phyloP scores from a whole-genome alignment of 1,140 invertebrate species.

The Hylaeus anthracinus region DNA sequence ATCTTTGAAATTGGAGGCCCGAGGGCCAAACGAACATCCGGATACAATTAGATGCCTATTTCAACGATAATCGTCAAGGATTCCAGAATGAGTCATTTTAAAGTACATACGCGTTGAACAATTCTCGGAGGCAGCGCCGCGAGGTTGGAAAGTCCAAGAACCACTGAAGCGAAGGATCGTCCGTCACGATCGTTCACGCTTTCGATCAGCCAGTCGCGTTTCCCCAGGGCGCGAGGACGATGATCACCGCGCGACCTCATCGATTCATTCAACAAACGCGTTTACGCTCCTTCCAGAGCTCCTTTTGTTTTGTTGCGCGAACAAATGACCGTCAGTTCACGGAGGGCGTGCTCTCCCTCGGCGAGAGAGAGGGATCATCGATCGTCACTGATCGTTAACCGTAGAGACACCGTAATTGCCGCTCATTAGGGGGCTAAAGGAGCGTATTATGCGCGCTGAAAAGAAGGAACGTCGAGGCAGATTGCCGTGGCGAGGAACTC shows the following conservation, averaged over 20 bases:
- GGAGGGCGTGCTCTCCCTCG: conserved; percentile 62
- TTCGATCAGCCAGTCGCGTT: conserved; percentile 25
- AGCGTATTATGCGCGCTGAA: conserved; percentile 67
- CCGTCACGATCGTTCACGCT: conserved; percentile 14
- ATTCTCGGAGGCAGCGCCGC: no score
- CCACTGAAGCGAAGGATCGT: neutral
- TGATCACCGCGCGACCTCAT: conserved; percentile 47
- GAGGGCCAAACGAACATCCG: no score
- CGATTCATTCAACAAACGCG: conserved; percentile 47
- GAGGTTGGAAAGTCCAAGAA: no score
- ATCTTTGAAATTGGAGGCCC: no score
- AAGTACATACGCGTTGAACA: no score
- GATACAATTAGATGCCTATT: no score
- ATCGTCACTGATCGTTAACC: conserved; percentile 66
- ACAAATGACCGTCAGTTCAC: conserved; percentile 64
- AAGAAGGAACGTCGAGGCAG: conserved; percentile 49
- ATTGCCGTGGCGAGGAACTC: conserved; percentile 37
- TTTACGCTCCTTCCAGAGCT: conserved; percentile 32
- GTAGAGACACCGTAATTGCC: conserved; percentile 69
- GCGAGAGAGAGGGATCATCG: conserved; percentile 62
- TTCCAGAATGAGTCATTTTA: no score
- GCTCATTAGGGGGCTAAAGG: conserved; percentile 70
- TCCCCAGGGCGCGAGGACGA: conserved; percentile 11
- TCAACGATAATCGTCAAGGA: no score
- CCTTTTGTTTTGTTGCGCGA: conserved; percentile 60